Conservation (phyloP, 2,113 vertebrate genomes). For the Anseranas semipalmata region DNA sequence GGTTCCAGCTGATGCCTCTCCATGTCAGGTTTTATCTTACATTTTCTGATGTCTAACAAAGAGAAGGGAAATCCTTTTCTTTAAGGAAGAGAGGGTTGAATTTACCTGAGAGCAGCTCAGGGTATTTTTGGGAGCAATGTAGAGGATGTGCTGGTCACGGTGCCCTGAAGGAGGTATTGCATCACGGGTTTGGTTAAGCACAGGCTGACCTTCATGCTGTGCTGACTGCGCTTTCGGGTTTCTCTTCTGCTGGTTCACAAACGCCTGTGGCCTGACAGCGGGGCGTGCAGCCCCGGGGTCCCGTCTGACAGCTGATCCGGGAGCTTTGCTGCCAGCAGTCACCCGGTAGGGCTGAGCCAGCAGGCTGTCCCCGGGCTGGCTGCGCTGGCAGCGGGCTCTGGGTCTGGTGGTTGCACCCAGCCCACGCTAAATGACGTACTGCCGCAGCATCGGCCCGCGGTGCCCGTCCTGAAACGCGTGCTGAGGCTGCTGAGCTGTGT, state of each 20-base stretch:
- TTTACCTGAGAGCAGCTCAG: neutral
- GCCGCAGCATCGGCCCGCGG: neutral
- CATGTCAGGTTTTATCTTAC: accelerated
- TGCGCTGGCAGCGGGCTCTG: neutral
- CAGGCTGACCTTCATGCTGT: neutral
- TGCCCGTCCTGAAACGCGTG: neutral
- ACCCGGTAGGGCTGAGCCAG: neutral
- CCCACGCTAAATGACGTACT: accelerated
- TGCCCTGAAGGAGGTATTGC: neutral
- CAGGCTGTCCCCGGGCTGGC: too few relatives aligned
- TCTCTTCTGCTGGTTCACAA: neutral
- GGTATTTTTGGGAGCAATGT: neutral
- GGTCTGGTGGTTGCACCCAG: neutral
- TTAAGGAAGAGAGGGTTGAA: neutral
- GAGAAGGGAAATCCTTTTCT: neutral
- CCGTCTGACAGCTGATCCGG: neutral
- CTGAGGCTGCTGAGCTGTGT: neutral
- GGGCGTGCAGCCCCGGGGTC: neutral
- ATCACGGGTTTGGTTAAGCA: neutral
- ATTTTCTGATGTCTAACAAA: neutral
- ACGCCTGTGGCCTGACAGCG: accelerated
- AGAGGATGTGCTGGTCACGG: neutral
- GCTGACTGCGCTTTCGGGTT: neutral
- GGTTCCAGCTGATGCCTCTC: neutral
- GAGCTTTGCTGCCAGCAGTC: neutral